A percentile compares a stretch with the other conserved stretches of the same genome.
Evolutionary conservation across 2,888 invertebrate genomes (phyloP).

Genomic region (Drosophila tanythrix): DNA sequence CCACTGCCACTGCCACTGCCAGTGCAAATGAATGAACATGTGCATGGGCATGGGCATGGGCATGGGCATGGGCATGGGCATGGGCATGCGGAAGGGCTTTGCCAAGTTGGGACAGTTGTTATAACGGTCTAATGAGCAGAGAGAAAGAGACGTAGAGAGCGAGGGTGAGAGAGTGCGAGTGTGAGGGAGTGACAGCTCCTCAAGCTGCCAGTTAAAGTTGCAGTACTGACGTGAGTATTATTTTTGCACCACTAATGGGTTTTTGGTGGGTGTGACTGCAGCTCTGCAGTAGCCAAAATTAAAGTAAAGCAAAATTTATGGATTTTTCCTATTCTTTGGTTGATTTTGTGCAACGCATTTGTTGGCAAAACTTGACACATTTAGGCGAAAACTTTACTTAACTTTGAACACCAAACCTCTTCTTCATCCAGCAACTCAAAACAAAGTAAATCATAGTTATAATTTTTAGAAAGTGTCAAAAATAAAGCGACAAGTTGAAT

Average conservation of each 20-base stretch:
- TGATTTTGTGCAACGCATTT: background rate
- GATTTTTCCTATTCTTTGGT: background rate
- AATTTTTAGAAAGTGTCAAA: background rate
- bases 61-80: background rate
- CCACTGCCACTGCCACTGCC: background rate
- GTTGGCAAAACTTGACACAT: background rate
- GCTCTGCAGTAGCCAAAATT: background rate
- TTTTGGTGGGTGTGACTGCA: background rate
- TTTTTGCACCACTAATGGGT: constrained; percentile 15
- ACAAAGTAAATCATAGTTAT: background rate
- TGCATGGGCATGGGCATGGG: background rate
- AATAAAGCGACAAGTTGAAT: background rate
- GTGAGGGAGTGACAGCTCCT: background rate
- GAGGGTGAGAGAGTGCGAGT: no score
- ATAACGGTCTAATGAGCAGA: constrained; percentile 52
- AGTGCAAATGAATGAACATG: no score
- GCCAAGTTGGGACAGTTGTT: constrained; percentile 21
- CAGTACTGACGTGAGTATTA: constrained; percentile 21
- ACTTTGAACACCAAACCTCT: background rate
- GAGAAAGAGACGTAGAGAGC: background rate
- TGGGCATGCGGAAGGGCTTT: background rate
- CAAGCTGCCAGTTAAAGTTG: constrained; percentile 3
- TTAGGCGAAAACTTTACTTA: background rate
- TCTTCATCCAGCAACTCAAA: background rate
- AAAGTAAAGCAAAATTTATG: background rate